Percentiles rank a stretch among this genome's conserved stretches.
phyloP scores from a whole-genome alignment of 2,888 invertebrate species.

The Pediacus dermestoides region DNA sequence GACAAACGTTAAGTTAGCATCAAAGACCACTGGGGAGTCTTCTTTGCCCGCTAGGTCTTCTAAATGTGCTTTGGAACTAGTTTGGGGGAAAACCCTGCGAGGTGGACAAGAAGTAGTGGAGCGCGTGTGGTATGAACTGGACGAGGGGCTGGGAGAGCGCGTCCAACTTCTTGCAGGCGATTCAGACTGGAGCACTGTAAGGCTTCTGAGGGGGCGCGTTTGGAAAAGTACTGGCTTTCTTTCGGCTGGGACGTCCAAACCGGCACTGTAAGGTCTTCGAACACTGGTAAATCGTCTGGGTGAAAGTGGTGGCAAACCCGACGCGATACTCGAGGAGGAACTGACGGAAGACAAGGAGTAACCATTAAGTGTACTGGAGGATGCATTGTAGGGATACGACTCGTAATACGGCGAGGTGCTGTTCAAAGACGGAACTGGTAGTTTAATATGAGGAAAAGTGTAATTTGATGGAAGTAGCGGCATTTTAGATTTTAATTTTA shows the following conservation, averaged over 20 bases:
- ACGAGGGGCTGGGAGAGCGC: slow-evolving; percentile 31
- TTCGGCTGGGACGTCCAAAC: slow-evolving; percentile 31
- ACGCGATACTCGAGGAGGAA: slow-evolving; percentile 19
- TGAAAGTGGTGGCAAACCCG: slow-evolving; percentile 29
- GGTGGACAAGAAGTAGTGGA: slow-evolving; percentile 54
- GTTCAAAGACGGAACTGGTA: slow-evolving; percentile 7
- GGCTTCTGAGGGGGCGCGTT: slow-evolving; percentile 47
- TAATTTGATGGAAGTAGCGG: slow-evolving; percentile 24
- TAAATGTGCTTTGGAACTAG: slow-evolving; percentile 47
- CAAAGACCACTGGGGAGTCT: slow-evolving; percentile 75
- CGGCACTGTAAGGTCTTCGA: slow-evolving; percentile 27
- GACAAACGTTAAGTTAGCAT: slow-evolving; percentile 76
- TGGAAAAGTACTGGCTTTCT: slow-evolving; percentile 38
- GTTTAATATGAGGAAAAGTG: slow-evolving; percentile 7
- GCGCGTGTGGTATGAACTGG: slow-evolving; percentile 33
- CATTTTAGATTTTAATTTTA: too few species aligned
- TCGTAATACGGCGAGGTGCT: slow-evolving; percentile 23
- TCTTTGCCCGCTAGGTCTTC: slow-evolving; percentile 64
- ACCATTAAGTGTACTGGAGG: slow-evolving; percentile 19
- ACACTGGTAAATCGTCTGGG: slow-evolving; percentile 24
- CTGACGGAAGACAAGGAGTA: slow-evolving; percentile 23
- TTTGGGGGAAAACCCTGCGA: slow-evolving; percentile 68
- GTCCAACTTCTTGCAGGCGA: slow-evolving; percentile 25
- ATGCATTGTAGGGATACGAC: slow-evolving; percentile 20
- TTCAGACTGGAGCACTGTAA: slow-evolving; percentile 35